phyloP scores from a whole-genome alignment of 1,140 invertebrate species.

The Drosophila nigrodunni region DNA sequence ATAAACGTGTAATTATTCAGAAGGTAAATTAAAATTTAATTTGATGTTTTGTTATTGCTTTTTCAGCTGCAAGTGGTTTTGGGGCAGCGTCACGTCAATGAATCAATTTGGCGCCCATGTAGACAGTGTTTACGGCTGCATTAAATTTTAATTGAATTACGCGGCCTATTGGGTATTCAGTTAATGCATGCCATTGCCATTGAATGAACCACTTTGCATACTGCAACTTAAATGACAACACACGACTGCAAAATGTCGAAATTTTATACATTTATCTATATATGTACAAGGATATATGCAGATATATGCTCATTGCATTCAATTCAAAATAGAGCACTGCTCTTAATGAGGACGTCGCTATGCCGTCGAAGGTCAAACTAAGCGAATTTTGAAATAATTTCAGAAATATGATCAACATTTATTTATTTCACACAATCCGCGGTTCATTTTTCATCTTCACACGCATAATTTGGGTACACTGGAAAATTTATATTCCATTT shows the following conservation, averaged over 20 bases:
- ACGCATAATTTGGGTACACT: too few relatives aligned
- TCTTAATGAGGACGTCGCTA: background rate
- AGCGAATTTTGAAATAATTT: slow-evolving; percentile 1
- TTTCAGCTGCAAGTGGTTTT: slow-evolving; percentile 3
- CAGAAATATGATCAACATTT: background rate
- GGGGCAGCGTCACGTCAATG: slow-evolving; percentile 1
- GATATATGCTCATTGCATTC: background rate
- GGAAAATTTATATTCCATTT: too few relatives aligned
- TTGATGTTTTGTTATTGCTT: slow-evolving; percentile 30
- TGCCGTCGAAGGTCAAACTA: background rate
- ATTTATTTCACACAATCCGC: too few relatives aligned
- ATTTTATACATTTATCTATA: background rate
- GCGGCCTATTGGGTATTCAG: slow-evolving; percentile 38
- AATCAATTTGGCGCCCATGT: slow-evolving; percentile 37
- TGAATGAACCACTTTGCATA: slow-evolving; percentile 11
- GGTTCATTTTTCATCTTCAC: too few relatives aligned
- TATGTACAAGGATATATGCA: background rate
- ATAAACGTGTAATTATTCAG: slow-evolving; percentile 53
- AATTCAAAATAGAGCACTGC: background rate
- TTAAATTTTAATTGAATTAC: slow-evolving; percentile 72
- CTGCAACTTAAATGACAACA: slow-evolving; percentile 2
- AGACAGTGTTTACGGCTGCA: slow-evolving; percentile 50
- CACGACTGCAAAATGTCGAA: background rate
- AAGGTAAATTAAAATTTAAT: slow-evolving; percentile 56
- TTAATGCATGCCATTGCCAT: slow-evolving; percentile 47